phyloP scores from a whole-genome alignment of 2,797 vertebrate species.

The Dermochelys coriacea region DNA sequence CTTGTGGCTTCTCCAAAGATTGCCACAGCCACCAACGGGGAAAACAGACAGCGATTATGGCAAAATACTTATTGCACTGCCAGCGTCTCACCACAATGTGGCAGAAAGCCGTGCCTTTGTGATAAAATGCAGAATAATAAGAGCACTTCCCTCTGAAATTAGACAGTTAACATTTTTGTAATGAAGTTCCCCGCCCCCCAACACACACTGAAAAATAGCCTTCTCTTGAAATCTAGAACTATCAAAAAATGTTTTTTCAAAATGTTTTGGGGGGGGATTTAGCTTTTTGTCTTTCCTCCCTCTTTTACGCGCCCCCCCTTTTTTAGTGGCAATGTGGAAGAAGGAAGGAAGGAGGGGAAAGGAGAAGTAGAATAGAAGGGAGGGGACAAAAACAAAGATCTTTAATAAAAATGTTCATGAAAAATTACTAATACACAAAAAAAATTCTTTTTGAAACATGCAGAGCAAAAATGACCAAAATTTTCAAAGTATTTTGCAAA shows the following conservation, averaged over 20 bases:
- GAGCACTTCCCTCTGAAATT: background rate
- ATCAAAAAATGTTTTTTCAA: background rate
- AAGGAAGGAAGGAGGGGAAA: background rate
- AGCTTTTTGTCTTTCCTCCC: background rate
- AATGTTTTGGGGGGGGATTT: background rate
- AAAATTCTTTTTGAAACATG: background rate
- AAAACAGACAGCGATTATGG: background rate
- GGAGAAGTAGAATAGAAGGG: background rate
- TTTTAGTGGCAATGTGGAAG: background rate
- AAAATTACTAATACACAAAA: background rate
- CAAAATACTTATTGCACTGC: rapidly evolving
- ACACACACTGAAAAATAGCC: background rate
- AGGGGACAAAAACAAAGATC: background rate
- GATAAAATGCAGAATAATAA: background rate
- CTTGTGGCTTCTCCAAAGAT: background rate
- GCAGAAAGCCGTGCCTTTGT: background rate
- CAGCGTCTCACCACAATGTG: rapidly evolving
- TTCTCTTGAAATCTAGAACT: background rate
- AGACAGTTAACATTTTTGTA: background rate
- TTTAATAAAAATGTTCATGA: background rate
- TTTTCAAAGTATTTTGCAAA: background rate
- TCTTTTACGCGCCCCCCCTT: background rate
- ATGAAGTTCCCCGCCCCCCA: background rate
- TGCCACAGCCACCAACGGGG: rapidly evolving
- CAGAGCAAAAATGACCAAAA: background rate